A percentile compares a stretch with the other conserved stretches of the same genome.
These are phyloP conservation scores for Coturnix japonica DNA, from an alignment of 2,113 vertebrate genomes.

Conservation along the genomic window DNA sequence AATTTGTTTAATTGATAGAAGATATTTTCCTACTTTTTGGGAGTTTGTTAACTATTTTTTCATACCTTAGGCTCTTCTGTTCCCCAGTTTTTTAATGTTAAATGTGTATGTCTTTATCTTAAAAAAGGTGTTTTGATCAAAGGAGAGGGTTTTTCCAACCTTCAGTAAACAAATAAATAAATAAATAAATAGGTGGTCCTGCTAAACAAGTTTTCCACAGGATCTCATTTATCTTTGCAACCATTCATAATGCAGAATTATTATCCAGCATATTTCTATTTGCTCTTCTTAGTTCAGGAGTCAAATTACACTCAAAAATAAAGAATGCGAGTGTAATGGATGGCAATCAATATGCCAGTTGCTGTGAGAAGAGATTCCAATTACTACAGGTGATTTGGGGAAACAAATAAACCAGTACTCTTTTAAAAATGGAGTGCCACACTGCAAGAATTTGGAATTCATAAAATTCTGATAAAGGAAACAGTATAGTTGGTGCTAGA, in stretches of 20 bases:
- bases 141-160: not conserved
- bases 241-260: not conserved
- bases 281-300: not conserved
- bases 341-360: not conserved
- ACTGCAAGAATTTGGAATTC: not conserved
- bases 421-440: not conserved
- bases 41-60: not conserved
- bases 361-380: not conserved
- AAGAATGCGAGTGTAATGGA: not conserved
- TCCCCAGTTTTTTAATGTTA: not conserved
- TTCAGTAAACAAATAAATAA: not conserved
- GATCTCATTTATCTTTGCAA: not conserved
- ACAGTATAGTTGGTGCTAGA: too few relatives aligned
- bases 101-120: not conserved
- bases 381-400: not conserved
- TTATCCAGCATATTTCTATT: not conserved
- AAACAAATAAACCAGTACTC: not conserved
- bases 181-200: not conserved
- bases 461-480: not conserved
- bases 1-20: not conserved
- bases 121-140: not conserved
- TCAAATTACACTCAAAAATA: not conserved
- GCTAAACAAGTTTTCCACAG: not conserved
- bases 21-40: rapidly evolving
- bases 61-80: not conserved